Base-by-base conservation (phyloP, 2,888 invertebrate genomes). In the Xestia ashworthii region DNA sequence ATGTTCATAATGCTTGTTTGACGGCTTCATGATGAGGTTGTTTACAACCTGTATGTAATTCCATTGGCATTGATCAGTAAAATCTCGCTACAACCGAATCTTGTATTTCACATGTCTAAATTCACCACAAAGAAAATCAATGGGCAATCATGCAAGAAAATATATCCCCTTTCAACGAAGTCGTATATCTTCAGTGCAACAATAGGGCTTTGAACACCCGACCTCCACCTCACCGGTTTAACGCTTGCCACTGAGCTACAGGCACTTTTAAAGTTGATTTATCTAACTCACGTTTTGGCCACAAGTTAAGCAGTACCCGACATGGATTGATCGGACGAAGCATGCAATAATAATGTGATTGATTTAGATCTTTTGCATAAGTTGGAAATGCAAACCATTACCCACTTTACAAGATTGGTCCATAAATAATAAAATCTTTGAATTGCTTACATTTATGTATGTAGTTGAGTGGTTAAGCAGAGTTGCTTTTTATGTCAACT, bases 311-410 rank as follows among this genome's bases (percentile, higher is more conserved):
- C 46, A 46, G 46, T 67, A 44, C 74, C 66, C 60, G 67, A 73
- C 71, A 55, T 65, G 44, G 62, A 74, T 71, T 72, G 67, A 81
- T 66, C 11, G 73, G 4, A 55, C 46, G 70, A 38, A 71, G 68
- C 85, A 86, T 87, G 80, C 82, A 88, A 88, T 64, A 78, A 65
- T 84, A 84, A 88, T 88, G 86, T 80, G 84, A 88, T 88, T 72
- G 86, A 81, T 87, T 78, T 69, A 81, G 48, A 76, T 82, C 76
- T 58, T 83, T 81, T 78, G 88, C 77, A 84, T 86, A 86, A 87
- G 50, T 81, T 16, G 60, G 32, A 70, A 82, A 85, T 76, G 86
- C 86, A 82, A 81, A 75, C 68, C 71, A 55, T 72, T 78, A 41
- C 78, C 48, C 67, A 69, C 85, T 76, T 82, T 79, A 74, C 44